Evolutionary conservation across 2,797 vertebrate species (phyloP), one percentile per base, ranked within the genome.

Genomic region (Onychomys arenicola): DNA sequence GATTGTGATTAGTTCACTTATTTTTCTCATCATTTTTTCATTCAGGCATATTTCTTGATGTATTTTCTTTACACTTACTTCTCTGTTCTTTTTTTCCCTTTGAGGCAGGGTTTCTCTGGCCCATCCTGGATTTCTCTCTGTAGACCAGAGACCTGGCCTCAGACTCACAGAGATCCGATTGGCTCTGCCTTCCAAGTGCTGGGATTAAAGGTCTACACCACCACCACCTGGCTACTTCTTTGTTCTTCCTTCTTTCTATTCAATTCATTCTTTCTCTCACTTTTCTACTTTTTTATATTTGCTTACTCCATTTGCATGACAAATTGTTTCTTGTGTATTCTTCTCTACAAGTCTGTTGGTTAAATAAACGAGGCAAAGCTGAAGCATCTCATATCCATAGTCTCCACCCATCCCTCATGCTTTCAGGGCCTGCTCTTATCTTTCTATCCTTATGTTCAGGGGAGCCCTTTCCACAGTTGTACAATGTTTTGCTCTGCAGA

Each of bases 11-110:
- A 67, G n/a, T 95, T 52, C 63, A 43, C 3, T 75, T 17, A 43
- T 91, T 94, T 83, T 52, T 89, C 69, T 95, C 21, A 17, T 69
- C 27, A 75, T 85, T 92, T 92, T 57, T 95, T 94, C 43, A 37
- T 73, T 80, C 34, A 91, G 2, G 4, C 34, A 69, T 40, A 80
- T 40, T 85, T 89, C 34, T 67, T 89, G 4, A 12, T 86, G 84
- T 52, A 11, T 8, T 81, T 89, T 49, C 23, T 75, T 71, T 52
- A 29, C 4, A 17, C 69, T 73, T 4, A 32, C 37, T 91, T 84
- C 16, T 67, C 3, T 57, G 27, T n/a, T 59, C 5, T 1, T 57
- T 19, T 43, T 89, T 57, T 63, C 10, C 27, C 29, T 29, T 27
- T 29, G 7, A 59, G 52, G 52, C 52, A 52, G 52, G 13, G 52